Evolutionary conservation across 2,888 invertebrate genomes (phyloP).

Genomic region (Cephalotes varians): DNA sequence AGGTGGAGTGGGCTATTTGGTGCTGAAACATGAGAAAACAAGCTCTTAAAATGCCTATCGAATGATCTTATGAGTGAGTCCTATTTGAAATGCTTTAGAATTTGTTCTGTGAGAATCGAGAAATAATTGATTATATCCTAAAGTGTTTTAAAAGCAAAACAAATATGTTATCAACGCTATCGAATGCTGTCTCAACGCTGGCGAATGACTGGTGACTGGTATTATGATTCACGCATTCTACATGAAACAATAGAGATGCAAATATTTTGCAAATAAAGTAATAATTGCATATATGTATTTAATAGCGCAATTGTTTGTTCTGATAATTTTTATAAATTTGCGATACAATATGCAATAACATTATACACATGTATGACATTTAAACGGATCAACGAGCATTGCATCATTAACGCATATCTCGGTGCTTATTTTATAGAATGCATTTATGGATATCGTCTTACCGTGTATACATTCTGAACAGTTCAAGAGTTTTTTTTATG

Average conservation of each 20-base stretch:
- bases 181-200: background rate
- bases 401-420: background rate
- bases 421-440: slow-evolving; percentile 19
- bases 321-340: background rate
- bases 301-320: background rate
- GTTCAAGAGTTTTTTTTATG: background rate
- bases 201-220: background rate
- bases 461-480: background rate
- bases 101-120: background rate
- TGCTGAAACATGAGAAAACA: slow-evolving; percentile 86
- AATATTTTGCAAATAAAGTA: background rate
- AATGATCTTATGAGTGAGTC: slow-evolving; percentile 42
- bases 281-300: background rate
- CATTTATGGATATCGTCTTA: background rate
- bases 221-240: background rate
- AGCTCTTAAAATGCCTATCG: slow-evolving; percentile 53
- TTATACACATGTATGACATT: background rate
- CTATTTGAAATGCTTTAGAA: background rate
- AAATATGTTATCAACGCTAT: background rate
- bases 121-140: background rate
- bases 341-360: background rate
- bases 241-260: background rate
- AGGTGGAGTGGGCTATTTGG: slow-evolving; percentile 89
- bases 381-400: background rate
- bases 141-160: background rate